Conservation (phyloP, 1,140 invertebrate genomes). For the Lepidurus apus region DNA sequence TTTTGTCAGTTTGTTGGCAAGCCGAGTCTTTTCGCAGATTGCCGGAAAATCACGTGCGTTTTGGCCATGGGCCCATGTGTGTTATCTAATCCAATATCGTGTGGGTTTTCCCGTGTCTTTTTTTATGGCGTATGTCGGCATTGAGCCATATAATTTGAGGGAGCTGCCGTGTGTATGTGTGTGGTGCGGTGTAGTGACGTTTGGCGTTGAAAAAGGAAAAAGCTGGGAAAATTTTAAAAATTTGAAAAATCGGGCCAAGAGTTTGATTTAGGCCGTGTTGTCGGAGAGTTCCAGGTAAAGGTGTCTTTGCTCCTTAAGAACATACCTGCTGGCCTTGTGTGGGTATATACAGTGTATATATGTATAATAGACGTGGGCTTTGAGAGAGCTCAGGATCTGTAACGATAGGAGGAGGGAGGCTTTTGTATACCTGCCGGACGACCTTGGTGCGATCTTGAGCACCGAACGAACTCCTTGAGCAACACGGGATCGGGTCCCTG, state of each 20-base stretch:
- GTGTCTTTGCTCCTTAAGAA: not conserved
- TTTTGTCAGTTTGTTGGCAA: not conserved
- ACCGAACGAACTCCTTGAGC: not conserved
- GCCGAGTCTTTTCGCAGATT: not conserved
- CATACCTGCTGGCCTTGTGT: not conserved
- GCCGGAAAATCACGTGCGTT: conserved; percentile 6
- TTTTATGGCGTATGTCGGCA: conserved; percentile 8
- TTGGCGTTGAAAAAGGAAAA: no score
- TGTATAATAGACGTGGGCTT: not conserved
- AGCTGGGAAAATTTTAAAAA: no score
- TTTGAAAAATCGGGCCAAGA: not conserved
- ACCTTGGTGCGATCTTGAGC: conserved; percentile 13
- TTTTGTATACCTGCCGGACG: conserved; percentile 12
- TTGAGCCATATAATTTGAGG: conserved; percentile 11
- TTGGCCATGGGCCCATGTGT: not conserved
- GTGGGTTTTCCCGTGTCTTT: not conserved
- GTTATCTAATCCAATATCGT: conserved; percentile 19
- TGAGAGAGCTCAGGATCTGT: not conserved
- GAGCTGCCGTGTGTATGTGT: not conserved
- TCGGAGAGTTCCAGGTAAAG: not conserved
- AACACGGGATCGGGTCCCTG: conserved; percentile 1
- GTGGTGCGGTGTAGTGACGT: not conserved
- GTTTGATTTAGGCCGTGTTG: not conserved
- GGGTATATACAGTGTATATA: not conserved
- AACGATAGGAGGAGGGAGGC: not conserved